Percentiles rank a stretch among this genome's conserved stretches.
Evolutionary conservation across 2,888 invertebrate species (phyloP).

Genomic region (Poecilobothrus nobilitatus): DNA sequence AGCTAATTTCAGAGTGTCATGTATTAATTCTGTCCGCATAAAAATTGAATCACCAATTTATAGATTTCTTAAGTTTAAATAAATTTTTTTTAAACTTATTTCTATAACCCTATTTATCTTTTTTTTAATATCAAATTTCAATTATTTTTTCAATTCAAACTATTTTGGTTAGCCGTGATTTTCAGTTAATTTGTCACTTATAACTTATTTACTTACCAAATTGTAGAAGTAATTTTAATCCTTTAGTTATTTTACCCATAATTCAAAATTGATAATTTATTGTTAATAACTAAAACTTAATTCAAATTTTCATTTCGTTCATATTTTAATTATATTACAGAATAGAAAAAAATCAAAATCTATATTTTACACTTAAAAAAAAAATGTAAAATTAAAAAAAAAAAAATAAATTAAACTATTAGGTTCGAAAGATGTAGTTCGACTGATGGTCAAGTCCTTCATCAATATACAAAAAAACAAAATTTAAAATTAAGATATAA

Average conservation of each 20-base stretch:
- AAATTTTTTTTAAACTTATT: too few species aligned
- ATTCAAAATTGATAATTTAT: background rate
- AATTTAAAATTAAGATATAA: background rate
- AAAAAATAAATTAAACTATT: background rate
- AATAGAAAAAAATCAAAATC: background rate
- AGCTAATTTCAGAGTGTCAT: too few species aligned
- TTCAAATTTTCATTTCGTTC: background rate
- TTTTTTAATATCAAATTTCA: too few species aligned
- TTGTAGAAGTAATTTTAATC: background rate
- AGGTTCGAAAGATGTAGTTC: background rate
- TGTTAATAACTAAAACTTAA: background rate
- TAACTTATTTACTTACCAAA: background rate
- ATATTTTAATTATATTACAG: background rate
- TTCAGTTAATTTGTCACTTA: too few species aligned
- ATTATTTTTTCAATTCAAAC: too few species aligned
- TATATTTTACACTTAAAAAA: background rate
- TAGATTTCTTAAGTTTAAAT: too few species aligned
- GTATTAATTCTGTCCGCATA: too few species aligned
- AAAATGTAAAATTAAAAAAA: background rate
- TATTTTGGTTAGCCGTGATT: too few species aligned
- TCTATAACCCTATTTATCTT: too few species aligned
- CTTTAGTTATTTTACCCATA: background rate
- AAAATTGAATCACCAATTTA: too few species aligned
- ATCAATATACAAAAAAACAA: background rate
- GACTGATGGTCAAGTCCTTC: background rate